A percentile compares a stretch with the other conserved stretches of the same genome.
phyloP scores from a whole-genome alignment of 2,797 vertebrate genomes.

The Scolopax rusticola region DNA sequence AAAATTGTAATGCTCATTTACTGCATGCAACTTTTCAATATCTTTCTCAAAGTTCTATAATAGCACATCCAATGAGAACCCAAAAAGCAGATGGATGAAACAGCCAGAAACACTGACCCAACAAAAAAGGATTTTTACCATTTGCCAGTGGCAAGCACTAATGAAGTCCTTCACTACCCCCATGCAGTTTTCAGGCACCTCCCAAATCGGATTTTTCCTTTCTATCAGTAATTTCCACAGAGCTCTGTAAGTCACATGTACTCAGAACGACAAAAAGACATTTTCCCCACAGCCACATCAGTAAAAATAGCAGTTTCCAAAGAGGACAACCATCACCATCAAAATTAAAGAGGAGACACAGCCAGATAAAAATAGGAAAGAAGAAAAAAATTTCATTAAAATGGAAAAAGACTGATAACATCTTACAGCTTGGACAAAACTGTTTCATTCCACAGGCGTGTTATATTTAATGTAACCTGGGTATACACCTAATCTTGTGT shows the following conservation, averaged over 20 bases:
- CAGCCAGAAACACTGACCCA: background rate
- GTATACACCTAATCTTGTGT: background rate
- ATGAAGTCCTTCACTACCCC: background rate
- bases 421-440: background rate
- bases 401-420: background rate
- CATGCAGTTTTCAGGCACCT: background rate
- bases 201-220: background rate
- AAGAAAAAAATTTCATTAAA: background rate
- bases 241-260: background rate
- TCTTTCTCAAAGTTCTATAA: background rate
- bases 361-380: background rate
- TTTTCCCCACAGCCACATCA: background rate
- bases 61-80: background rate
- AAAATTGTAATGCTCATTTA: constrained; percentile 15
- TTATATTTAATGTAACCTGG: background rate
- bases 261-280: background rate
- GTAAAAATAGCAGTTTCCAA: background rate
- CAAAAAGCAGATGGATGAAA: background rate
- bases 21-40: background rate
- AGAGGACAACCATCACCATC: background rate
- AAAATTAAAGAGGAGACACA: background rate
- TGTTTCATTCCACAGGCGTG: background rate
- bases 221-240: background rate
- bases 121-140: background rate
- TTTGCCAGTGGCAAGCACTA: background rate